These are phyloP conservation scores for Tringa solitaria DNA, from an alignment of 2,113 vertebrate genomes.

Conservation along the genomic window DNA sequence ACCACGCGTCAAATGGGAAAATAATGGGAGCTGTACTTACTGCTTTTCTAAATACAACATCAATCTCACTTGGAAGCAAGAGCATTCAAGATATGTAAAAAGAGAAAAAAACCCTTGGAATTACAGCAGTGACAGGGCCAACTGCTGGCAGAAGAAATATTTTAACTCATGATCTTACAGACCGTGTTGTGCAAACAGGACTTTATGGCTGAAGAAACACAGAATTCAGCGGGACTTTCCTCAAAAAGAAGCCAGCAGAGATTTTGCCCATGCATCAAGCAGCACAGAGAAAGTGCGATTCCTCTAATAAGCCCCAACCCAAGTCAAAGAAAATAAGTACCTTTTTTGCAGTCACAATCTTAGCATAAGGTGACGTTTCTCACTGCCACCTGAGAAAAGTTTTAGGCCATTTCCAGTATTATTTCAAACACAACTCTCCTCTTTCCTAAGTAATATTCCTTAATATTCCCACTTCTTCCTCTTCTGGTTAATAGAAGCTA, in stretches of 20 bases:
- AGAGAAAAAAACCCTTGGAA: neutral
- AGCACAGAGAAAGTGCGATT: neutral
- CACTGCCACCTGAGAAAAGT: neutral
- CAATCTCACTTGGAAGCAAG: neutral
- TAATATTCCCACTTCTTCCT: neutral
- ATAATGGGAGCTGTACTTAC: neutral
- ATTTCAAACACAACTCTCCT: neutral
- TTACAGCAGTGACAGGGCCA: neutral
- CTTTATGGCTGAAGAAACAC: neutral
- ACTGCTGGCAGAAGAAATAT: neutral
- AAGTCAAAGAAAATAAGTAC: neutral
- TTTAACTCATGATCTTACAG: neutral
- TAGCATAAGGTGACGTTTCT: neutral
- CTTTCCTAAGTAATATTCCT: neutral
- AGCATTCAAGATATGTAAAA: neutral
- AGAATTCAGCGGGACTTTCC: neutral
- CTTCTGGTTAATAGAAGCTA: neutral
- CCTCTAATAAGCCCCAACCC: neutral
- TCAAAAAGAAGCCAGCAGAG: rapidly evolving
- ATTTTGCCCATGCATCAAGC: rapidly evolving
- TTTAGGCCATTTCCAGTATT: neutral
- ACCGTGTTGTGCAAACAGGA: neutral
- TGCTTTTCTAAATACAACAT: neutral
- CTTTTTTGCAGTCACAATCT: neutral
- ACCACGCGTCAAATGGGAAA: neutral